Conservation (phyloP, 2,797 vertebrate species). For the Etheostoma nigrum region DNA sequence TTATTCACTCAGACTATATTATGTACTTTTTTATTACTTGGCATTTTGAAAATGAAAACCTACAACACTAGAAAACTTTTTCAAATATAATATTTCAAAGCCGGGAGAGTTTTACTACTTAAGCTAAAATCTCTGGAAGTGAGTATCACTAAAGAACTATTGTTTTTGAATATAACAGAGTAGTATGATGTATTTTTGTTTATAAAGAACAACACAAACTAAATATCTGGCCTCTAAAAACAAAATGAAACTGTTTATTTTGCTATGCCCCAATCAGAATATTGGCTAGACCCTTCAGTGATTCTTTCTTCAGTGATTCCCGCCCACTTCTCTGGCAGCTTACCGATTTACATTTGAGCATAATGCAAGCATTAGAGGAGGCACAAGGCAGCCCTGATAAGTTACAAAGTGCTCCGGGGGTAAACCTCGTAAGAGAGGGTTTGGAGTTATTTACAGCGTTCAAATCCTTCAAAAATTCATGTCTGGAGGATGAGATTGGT, state of each 20-base stretch:
- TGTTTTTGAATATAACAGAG: constrained; percentile 65
- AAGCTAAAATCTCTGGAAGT: constrained; percentile 30
- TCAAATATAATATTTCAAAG: constrained; percentile 26
- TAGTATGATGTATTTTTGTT: constrained; percentile 73
- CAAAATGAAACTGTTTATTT: constrained; percentile 82
- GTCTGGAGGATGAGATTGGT: constrained; percentile 87
- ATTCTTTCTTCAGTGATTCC: constrained; percentile 85
- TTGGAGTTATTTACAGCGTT: constrained; percentile 90
- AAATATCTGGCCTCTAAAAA: constrained; percentile 60
- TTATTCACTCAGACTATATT: constrained; percentile 77
- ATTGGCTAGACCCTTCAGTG: constrained; percentile 85
- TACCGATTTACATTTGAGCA: constrained; percentile 89
- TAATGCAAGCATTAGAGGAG: constrained; percentile 88
- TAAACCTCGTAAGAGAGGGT: constrained; percentile 89
- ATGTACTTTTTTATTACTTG: constrained; percentile 56
- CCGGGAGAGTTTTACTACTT: constrained; percentile 33
- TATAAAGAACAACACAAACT: constrained; percentile 9
- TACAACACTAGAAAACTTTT: constrained; percentile 49
- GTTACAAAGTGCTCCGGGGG: constrained; percentile 89
- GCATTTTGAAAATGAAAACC: constrained; percentile 57
- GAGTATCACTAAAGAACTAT: constrained; percentile 53
- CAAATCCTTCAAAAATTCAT: constrained; percentile 88
- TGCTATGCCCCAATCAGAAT: constrained; percentile 81
- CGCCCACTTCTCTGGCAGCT: constrained; percentile 88
- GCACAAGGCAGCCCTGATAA: constrained; percentile 90